Evolutionary conservation across 92 coral and sea anemone species (phyloP).

Genomic region (Isaurus tuberculatus): DNA sequence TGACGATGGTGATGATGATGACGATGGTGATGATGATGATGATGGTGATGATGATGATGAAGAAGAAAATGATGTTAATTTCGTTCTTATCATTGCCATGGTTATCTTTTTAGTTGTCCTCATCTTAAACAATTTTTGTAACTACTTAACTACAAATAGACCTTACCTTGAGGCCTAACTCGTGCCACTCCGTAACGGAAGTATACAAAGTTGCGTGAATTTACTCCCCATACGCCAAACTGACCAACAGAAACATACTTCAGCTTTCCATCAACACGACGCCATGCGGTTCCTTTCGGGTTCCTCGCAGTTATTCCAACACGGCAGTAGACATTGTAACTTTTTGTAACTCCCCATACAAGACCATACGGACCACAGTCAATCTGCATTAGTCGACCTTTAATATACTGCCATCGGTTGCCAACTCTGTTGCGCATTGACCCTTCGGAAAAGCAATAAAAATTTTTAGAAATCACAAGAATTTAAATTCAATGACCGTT

Average conservation of each 20-base stretch:
- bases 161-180: background rate
- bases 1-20: too few species aligned
- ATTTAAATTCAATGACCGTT: too few species aligned
- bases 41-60: too few species aligned
- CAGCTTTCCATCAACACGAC: background rate
- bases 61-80: too few species aligned
- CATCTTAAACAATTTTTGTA: too few species aligned
- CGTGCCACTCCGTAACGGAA: background rate
- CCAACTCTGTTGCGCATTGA: slow-evolving; percentile 7
- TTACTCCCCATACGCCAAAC: background rate
- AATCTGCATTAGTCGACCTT: background rate
- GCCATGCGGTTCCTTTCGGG: slow-evolving; percentile 7
- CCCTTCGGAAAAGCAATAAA: background rate
- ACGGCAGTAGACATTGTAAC: background rate
- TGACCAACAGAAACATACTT: slow-evolving; percentile 15
- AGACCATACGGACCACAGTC: slow-evolving; percentile 17
- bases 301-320: background rate
- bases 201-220: background rate
- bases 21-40: too few species aligned
- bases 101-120: too few species aligned
- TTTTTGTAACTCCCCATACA: slow-evolving; percentile 9
- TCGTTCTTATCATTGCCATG: too few species aligned
- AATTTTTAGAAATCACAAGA: too few species aligned
- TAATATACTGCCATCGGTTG: background rate
- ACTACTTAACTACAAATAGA: background rate